phyloP scores from a whole-genome alignment of 2,888 invertebrate species.

The Yponomeuta evonymella region DNA sequence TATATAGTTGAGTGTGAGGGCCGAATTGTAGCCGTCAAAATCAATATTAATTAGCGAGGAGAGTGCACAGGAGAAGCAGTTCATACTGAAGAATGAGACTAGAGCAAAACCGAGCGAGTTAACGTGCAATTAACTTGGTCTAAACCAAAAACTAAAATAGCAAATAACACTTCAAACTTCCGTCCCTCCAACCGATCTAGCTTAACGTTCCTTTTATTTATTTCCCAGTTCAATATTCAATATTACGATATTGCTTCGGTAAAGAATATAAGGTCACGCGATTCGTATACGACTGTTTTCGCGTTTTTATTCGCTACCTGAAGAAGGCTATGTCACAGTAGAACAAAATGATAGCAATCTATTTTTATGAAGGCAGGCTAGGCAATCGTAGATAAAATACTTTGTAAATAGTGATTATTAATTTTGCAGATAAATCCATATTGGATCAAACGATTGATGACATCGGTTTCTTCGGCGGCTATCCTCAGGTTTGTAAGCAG shows the following conservation, averaged over 20 bases:
- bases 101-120: no score
- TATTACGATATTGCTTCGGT: conserved; percentile 13
- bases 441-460: conserved; percentile 80
- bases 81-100: no score
- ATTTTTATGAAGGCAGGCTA: neutral
- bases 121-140: no score
- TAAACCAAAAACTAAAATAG: no score
- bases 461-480: conserved; percentile 75
- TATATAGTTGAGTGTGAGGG: no score
- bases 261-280: conserved; percentile 19
- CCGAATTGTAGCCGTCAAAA: no score
- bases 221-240: conserved; percentile 16
- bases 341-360: conserved; percentile 6
- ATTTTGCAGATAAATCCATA: conserved; percentile 80
- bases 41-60: no score
- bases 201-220: conserved; percentile 5
- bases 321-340: conserved; percentile 1
- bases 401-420: neutral
- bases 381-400: neutral
- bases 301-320: conserved; percentile 20
- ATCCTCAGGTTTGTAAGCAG: conserved; percentile 65
- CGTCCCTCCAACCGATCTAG: neutral
- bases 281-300: conserved; percentile 25
- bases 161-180: neutral
- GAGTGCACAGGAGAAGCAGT: no score